phyloP scores from a whole-genome alignment of 1,140 invertebrate species.

The Parasteatoda tepidariorum region DNA sequence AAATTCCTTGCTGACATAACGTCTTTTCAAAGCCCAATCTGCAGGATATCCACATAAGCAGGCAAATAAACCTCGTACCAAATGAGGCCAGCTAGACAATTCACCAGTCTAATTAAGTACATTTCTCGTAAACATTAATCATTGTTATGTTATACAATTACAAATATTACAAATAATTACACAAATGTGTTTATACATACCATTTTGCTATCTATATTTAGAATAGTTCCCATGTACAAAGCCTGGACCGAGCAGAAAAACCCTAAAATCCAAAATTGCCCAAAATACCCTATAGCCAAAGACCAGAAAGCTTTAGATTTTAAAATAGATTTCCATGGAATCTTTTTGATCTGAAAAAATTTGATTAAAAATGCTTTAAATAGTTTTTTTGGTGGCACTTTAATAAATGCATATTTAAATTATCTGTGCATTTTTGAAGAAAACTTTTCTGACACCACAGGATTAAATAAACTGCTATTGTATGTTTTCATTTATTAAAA shows the following conservation, averaged over 20 bases:
- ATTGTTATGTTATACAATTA: too few species aligned
- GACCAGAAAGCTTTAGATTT: constrained; percentile 21
- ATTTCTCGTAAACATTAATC: background rate
- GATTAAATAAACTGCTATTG: too few species aligned
- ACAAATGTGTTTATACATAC: too few species aligned
- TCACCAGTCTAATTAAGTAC: constrained; percentile 22
- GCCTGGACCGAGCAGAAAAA: constrained; percentile 30
- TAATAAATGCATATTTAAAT: too few species aligned
- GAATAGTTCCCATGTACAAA: constrained; percentile 42
- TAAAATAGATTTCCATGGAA: constrained; percentile 24
- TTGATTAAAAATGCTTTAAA: background rate
- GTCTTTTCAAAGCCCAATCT: constrained; percentile 9
- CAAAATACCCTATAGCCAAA: constrained; percentile 31
- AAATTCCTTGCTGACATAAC: background rate
- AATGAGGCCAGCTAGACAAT: constrained; percentile 20
- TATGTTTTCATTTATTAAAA: too few species aligned
- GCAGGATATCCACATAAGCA: constrained; percentile 34
- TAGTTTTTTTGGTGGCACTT: too few species aligned
- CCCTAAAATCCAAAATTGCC: constrained; percentile 46
- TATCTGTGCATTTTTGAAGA: too few species aligned
- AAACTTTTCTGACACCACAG: background rate
- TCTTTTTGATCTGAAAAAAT: constrained; percentile 32
- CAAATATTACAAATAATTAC: background rate
- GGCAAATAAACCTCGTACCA: constrained; percentile 1
- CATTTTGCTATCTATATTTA: constrained; percentile 32